Evolutionary conservation across 2,888 invertebrate species (phyloP), one percentile per base, ranked within the genome.

Genomic region (Carcina quercana): DNA sequence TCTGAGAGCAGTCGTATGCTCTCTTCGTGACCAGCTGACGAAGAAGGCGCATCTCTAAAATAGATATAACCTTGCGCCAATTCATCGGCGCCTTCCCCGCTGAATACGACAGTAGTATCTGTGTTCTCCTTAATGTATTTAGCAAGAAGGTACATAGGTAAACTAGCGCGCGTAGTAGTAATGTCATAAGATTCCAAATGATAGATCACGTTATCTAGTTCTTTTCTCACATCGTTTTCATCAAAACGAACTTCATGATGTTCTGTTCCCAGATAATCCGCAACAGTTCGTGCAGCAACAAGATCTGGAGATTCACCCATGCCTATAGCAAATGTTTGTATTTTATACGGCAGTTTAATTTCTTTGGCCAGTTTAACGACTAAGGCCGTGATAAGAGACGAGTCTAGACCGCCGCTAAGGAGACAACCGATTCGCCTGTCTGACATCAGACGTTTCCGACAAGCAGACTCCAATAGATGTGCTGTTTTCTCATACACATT

Each of bases 31-130:
- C 89, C 95, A 5, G 87, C 90, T 15, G 78, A 64, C 5, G 88
- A 73, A 38, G 86, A 87, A 8, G 96, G 96, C 1, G 96, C 95
- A 51, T 95, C 94, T 61, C 95, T 90, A 70, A 97, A 97, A 66
- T 97, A 97, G 59, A 97, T 92, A 58, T 97, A 96, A 1, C 97
- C 97, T 53, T 97, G 96, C n/a, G 95, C 94, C 27, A 97, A 73
- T 75, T 97, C 97, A 69, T 97, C 97, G 0, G 97, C 94, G 1
- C 97, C 97, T 79, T 97, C 97, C 1, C 97, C 97, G 40, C 96
- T 96, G 42, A 94, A 89, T 31, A 97, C 87, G 30, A 97, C 96
- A 21, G 93, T 94, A 0, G 94, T 91, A 44, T 95, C 90, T 0
- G 95, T 94, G 39, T 94, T 92, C 44, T 88, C 83, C 58, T 91